Evolutionary conservation across 2,797 vertebrate genomes (phyloP), one percentile per base, ranked within the genome.

Genomic region (Choloepus didactylus): DNA sequence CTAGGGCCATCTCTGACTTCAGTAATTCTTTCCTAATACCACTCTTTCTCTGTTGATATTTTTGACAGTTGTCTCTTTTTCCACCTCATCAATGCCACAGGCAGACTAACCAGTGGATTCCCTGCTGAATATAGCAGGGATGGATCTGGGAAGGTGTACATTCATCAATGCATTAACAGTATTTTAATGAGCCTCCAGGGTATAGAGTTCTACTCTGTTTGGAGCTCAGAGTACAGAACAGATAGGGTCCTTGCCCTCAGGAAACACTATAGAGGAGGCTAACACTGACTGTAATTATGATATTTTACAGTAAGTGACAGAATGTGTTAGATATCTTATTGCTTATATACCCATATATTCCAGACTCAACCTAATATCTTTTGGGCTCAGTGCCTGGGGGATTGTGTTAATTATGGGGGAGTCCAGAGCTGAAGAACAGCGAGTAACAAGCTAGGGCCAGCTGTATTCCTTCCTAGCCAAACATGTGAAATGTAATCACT

Each of bases 351-450:
- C 77, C 80, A 81, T 91, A 93, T 95, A 76, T 94, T 96, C 6
- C 46, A 73, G 51, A 87, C 6, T 89, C 49, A 60, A 89, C 72
- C n/a, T 59, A 93, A 92, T 94, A 91, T 72, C 56, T 95, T 96
- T 92, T 93, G 76, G 81, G 54, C 90, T 93, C 54, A 84, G 41
- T 93, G 54, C 84, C 90, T 64, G 46, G 31, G 70, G 49, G 25
- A 54, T 95, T 87, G 73, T 97, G 75, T 84, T 91, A 93, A 95
- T 96, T 95, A 96, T 76, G 49, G 67, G 73, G 31, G 72, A 95
- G 21, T 51, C 44, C 38, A 87, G 73, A 85, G 67, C 73, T 93
- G 76, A 85, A 92, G 93, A 93, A 88, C 35, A 96, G 72, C 77
- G 46, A 60, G 60, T 60, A 87, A 79, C 46, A 92, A 94, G 87